These are phyloP conservation scores for Tauraco hartlaubi DNA, from an alignment of 2,797 vertebrate genomes.

Conservation along the genomic window DNA sequence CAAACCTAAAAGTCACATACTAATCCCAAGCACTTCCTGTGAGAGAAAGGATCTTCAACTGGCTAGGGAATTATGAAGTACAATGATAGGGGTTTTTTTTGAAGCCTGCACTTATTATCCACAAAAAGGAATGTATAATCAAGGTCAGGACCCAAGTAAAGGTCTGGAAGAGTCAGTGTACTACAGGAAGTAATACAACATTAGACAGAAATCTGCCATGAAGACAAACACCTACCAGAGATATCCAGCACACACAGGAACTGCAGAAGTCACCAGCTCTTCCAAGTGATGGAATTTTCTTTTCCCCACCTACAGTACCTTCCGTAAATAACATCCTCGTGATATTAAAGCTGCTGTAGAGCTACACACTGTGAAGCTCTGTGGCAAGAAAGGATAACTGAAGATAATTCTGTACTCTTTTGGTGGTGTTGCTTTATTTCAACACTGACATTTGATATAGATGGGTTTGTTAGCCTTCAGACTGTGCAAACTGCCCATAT, in stretches of 20 bases:
- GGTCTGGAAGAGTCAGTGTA: background rate
- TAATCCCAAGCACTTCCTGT: background rate
- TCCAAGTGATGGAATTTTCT: background rate
- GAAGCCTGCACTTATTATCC: background rate
- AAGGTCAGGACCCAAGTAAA: background rate
- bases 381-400: background rate
- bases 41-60: background rate
- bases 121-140: background rate
- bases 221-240: slow-evolving; percentile 10
- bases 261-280: background rate
- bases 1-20: background rate
- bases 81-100: background rate
- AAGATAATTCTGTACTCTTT: background rate
- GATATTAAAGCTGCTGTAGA: slow-evolving; percentile 24
- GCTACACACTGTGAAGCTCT: background rate
- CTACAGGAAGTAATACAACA: background rate
- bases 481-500: background rate
- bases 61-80: background rate
- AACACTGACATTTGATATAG: background rate
- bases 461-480: background rate
- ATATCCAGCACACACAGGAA: background rate
- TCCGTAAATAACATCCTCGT: slow-evolving; percentile 32
- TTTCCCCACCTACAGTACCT: slow-evolving; percentile 15
- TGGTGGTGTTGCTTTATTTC: background rate
- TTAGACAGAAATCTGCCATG: background rate